These are phyloP conservation scores for Salvelinus namaycush DNA, from an alignment of 2,113 vertebrate species.

Conservation along the genomic window DNA sequence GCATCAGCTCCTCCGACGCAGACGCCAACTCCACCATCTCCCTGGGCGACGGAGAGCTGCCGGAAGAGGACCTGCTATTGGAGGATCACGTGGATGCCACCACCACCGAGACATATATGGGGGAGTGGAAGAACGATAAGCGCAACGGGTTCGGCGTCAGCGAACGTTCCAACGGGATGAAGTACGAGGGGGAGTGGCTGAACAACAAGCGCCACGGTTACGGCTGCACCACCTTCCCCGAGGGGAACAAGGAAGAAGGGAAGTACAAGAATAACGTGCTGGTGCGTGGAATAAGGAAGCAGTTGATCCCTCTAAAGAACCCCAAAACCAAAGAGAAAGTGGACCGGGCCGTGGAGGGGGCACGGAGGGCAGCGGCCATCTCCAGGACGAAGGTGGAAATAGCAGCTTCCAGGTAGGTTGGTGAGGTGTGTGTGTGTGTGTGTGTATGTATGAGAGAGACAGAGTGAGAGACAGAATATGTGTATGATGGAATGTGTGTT, in stretches of 20 bases:
- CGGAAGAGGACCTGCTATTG: slow-evolving; percentile 83
- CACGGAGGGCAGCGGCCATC: slow-evolving; percentile 89
- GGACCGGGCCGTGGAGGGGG: slow-evolving; percentile 92
- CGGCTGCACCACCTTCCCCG: slow-evolving; percentile 95
- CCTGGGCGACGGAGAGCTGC: slow-evolving; percentile 88
- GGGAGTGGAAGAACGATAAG: slow-evolving; percentile 98
- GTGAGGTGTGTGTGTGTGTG: not conserved
- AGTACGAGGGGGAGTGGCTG: slow-evolving; percentile 96
- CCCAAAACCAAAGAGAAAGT: slow-evolving; percentile 99
- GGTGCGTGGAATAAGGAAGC: slow-evolving; percentile 96
- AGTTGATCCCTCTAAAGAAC: slow-evolving; percentile 96
- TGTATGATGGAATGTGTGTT: no score
- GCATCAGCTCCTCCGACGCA: slow-evolving; percentile 96
- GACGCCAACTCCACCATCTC: slow-evolving; percentile 97
- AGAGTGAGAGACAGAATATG: no score
- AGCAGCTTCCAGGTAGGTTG: slow-evolving; percentile 89
- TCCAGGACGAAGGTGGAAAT: slow-evolving; percentile 98
- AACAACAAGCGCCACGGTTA: slow-evolving; percentile 97
- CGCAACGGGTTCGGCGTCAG: slow-evolving; percentile 95
- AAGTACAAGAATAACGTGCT: slow-evolving; percentile 98
- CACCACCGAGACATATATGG: slow-evolving; percentile 95
- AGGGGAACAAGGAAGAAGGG: slow-evolving; percentile 94
- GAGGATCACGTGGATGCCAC: slow-evolving; percentile 98
- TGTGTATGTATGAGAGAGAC: not conserved
- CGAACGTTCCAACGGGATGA: slow-evolving; percentile 96